Evolutionary conservation across 2,797 vertebrate species (phyloP).

Genomic region (Scleropages formosus): DNA sequence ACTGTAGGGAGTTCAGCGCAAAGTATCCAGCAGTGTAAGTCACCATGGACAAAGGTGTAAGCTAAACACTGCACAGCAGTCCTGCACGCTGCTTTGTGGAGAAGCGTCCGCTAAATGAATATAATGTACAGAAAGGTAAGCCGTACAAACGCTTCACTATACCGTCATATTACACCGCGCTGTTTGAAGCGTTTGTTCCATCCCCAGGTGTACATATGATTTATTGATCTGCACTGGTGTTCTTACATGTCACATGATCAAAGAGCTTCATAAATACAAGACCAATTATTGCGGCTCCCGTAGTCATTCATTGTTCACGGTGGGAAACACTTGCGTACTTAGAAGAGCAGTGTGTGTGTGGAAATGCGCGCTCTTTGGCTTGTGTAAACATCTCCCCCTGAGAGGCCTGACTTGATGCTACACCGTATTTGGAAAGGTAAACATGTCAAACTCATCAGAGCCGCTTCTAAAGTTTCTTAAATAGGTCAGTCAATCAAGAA

Average conservation of each 20-base stretch:
- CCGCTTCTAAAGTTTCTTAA: constrained; percentile 1
- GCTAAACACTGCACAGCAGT: too few relatives aligned
- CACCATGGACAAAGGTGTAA: too few relatives aligned
- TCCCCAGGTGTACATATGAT: constrained; percentile 73
- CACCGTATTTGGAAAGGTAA: constrained; percentile 61
- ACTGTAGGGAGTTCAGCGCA: too few relatives aligned
- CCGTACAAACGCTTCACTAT: constrained; percentile 68
- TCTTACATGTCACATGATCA: constrained; percentile 65
- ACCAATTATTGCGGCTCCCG: constrained; percentile 70
- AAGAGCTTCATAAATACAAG: constrained; percentile 66
- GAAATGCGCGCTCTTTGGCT: constrained; percentile 58
- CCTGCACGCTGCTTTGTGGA: too few relatives aligned
- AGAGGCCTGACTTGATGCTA: neutral
- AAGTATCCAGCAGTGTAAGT: too few relatives aligned
- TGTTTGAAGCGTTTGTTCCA: constrained; percentile 70
- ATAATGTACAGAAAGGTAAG: constrained; percentile 56
- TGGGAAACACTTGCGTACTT: constrained; percentile 58
- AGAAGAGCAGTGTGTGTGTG: constrained; percentile 68
- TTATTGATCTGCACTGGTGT: constrained; percentile 68
- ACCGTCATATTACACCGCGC: constrained; percentile 66
- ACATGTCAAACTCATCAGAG: constrained; percentile 33
- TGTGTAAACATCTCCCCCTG: constrained; percentile 34
- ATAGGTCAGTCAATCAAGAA: constrained; percentile 14
- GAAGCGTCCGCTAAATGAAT: too few relatives aligned
- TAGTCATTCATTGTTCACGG: constrained; percentile 67